These are phyloP conservation scores for Glossosoma conforme DNA, from an alignment of 1,140 invertebrate species.

Conservation along the genomic window DNA sequence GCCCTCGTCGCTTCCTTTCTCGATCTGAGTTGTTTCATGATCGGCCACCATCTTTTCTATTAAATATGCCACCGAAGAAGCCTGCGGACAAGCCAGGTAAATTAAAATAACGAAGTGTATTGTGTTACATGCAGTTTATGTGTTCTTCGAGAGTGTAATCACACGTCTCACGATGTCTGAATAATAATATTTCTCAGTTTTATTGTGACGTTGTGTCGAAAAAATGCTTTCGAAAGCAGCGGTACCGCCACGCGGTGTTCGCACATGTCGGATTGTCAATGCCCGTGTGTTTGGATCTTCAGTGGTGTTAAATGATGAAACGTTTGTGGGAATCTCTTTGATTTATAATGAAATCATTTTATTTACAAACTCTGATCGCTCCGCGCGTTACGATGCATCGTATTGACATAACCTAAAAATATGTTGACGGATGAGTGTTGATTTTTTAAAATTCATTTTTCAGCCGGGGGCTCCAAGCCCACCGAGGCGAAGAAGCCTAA, in stretches of 20 bases:
- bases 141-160: background rate
- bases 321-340: conserved; percentile 8
- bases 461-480: conserved; percentile 32
- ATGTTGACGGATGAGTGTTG: conserved; percentile 8
- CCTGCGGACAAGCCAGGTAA: conserved; percentile 30
- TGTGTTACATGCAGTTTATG: background rate
- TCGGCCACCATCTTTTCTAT: conserved; percentile 28
- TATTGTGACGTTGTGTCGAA: conserved; percentile 12
- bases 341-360: conserved; percentile 3
- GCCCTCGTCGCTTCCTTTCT: conserved; percentile 14
- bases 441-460: conserved; percentile 11
- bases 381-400: background rate
- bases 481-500: conserved; percentile 40
- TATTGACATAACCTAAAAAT: conserved; percentile 18
- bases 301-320: conserved; percentile 2
- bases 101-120: background rate
- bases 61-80: conserved; percentile 31
- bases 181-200: conserved; percentile 2
- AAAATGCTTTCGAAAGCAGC: too few species aligned
- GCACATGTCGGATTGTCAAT: conserved; percentile 21
- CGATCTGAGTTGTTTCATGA: conserved; percentile 16
- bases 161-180: background rate
- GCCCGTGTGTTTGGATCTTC: background rate
- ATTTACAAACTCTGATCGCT: background rate
- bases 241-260: conserved; percentile 18